Base-by-base conservation (phyloP, 2,113 vertebrate species). In the Penelope pileata region DNA sequence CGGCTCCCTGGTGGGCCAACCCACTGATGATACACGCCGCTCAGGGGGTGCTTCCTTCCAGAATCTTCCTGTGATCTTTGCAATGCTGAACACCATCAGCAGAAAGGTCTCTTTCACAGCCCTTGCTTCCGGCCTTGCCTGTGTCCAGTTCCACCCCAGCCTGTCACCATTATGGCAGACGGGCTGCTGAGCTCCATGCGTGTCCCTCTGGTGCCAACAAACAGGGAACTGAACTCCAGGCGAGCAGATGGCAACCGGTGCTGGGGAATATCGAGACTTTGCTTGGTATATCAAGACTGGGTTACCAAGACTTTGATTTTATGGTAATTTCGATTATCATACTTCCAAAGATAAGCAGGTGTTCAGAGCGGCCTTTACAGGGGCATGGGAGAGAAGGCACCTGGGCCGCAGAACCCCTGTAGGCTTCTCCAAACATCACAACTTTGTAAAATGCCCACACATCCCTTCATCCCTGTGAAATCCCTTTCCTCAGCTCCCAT, bases 1-100 rank as follows among this genome's bases (percentile, higher is more conserved):
- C 23, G 64, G 38, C 48, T 72, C 34, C 32, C 30, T 69, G 40
- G 12, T 24, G 83, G 59, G 80, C 48, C 36, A 69, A 34, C 3
- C 16, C 34, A 38, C 27, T 75, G 27, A 47, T 3, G 18, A 7
- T 3, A 34, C 29, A 43, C 51, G 43, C 43, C 51, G 85, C 48
- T 60, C 67, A 51, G 48, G 78, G 42, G 62, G 38, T 9, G 0
- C 2, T 15, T 85, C 38, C 29, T 50, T 75, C 62, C 51, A 29
- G n/a, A 6, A 19, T 17, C 12, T 5, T 51, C 15, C 26, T 7
- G 13, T 15, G 8, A 2, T 3, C 54, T 56, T 0, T 69, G 23
- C 72, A 90, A 30, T 15, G 43, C 23, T 56, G 58, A 83, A 56
- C 3, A 73, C 4, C 42, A 6, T 23, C 34, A 80, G 59, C 21